Evolutionary conservation across 2,888 invertebrate species (phyloP), one percentile per base, ranked within the genome.

Genomic region (Meloe dianella): DNA sequence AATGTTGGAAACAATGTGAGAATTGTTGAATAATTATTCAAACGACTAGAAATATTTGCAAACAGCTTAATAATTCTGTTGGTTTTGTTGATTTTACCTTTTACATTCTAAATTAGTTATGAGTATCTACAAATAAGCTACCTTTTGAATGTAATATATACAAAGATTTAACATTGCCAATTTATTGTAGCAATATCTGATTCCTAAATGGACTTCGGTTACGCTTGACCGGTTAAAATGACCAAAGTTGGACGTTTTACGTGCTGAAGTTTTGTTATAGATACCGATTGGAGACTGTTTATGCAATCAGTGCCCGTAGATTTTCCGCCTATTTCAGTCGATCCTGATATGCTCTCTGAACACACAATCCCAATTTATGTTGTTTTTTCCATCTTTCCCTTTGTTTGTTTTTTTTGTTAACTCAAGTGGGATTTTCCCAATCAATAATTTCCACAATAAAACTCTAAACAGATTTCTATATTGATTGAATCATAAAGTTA

Each of bases 221-320:
- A 71, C 74, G 71, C 73, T 72, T 71, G 71, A 73, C 73, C 73
- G 75, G 71, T 66, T 70, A 64, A 66, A 75, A 77, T 73, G 77
- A 71, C 73, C 73, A 61, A 77, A 77, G 72, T 77, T 75, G 71
- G 74, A 71, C 75, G 73, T 71, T 74, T 77, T 75, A 76, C 75
- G 75, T 68, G 74, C 70, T 66, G 68, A 75, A 75, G 72, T 76
- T 76, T 75, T 71, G 75, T 74, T 75, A 74, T 73, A 74, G 75
- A 72, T 72, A 71, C 74, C 75, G 75, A 77, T 77, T 76, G 77
- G 76, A 77, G 74, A 74, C 76, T 77, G 75, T 76, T 77, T 77
- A 77, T 77, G 76, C 76, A 77, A 77, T 77, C 74, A 71, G 71
- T 70, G 71, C 70, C 71, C 74, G 72, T 73, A 73, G 73, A 76